Base-by-base conservation (phyloP, 2,113 vertebrate species). In the Esox niger region DNA sequence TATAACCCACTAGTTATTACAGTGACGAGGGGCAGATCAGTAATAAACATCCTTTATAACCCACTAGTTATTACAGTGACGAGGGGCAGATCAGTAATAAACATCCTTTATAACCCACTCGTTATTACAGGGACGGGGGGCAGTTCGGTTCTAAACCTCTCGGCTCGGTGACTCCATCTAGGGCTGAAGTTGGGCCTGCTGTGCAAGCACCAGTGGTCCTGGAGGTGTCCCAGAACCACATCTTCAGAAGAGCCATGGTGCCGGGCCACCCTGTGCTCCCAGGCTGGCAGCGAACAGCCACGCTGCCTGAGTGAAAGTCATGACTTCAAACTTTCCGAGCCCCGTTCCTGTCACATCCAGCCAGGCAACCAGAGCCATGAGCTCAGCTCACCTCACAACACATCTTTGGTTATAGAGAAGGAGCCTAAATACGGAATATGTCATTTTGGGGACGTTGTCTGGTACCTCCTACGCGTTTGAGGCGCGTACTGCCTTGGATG, bases 281-380 rank as follows among this genome's bases (percentile, higher is more conserved):
- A 57, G 70, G 76, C 70, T 35, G 49, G 9, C 49, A 15, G 49
- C 65, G 43, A 17, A 15, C 15, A 4, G 77, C 85, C 84, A 32
- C 84, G 83, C 59, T 77, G 69, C 76, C 82, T 83, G 80, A 87
- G 85, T 87, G 84, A 87, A 87, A 87, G 69, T 78, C 83, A 87
- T 88, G 88, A 88, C 87, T 87, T 87, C 85, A 86, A 85, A 88
- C 83, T 89, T 88, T 89, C 88, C 87, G 82, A 85, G 75, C 29
- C 57, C 31, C 57, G 27, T 17, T 30, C 47, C 84, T 84, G 83
- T 87, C 81, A 88, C 79, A 43, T 43, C 3, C 38, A 43, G 38
- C 38, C 38, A 43, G 38, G 13, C 38, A 86, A 78, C 72, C 59
- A 64, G 71, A 81, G 69, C 73, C 77, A 78, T 73, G 71, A 70